Evolutionary conservation across 2,113 vertebrate species (phyloP).

Genomic region (Gymnobelideus leadbeateri): DNA sequence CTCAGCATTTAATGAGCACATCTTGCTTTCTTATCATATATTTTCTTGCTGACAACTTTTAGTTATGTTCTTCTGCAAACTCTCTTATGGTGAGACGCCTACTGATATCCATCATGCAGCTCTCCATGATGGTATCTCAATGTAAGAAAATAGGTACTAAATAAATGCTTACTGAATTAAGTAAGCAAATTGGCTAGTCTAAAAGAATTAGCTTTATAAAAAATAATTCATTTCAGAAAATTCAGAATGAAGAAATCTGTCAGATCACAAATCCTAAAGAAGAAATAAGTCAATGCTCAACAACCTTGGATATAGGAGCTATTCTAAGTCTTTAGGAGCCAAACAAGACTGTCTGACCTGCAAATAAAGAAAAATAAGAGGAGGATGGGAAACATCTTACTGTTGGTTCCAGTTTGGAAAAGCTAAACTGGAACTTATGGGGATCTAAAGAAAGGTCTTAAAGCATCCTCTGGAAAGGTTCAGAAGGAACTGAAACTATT

Average conservation of each 20-base stretch:
- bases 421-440: not conserved
- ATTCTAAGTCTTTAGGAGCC: not conserved
- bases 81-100: not conserved
- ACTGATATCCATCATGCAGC: not conserved
- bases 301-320: not conserved
- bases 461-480: not conserved
- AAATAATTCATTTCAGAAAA: not conserved
- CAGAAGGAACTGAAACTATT: not conserved
- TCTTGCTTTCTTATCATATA: not conserved
- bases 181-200: not conserved
- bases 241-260: not conserved
- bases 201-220: not conserved
- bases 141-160: not conserved
- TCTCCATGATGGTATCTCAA: not conserved
- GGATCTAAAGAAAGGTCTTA: not conserved
- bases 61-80: not conserved
- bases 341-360: not conserved
- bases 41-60: not conserved
- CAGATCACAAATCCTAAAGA: not conserved
- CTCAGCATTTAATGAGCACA: not conserved
- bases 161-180: not conserved
- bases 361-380: not conserved
- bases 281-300: not conserved
- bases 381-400: not conserved
- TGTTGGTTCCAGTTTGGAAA: not conserved